Evolutionary conservation across 2,113 vertebrate species (phyloP).

Genomic region (Campylorhamphus procurvoides): DNA sequence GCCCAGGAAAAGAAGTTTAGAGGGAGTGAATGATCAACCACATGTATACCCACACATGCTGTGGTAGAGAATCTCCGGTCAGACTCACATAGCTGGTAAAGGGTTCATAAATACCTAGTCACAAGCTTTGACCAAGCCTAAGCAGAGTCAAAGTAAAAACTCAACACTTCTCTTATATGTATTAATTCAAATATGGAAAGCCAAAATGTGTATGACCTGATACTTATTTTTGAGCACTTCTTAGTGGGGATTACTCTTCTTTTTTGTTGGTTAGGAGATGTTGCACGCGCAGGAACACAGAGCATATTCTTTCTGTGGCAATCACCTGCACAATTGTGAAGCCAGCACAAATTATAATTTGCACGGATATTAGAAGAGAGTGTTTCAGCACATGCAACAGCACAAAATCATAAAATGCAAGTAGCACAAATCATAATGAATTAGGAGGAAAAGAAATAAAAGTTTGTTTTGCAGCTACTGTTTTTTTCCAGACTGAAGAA

Average conservation of each 20-base stretch:
- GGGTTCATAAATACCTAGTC: neutral
- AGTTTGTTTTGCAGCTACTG: neutral
- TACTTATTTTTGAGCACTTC: neutral
- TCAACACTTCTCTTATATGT: neutral
- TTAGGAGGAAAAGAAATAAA: neutral
- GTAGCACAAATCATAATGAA: constrained; percentile 29
- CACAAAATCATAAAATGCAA: neutral
- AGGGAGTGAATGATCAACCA: neutral
- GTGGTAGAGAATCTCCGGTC: neutral
- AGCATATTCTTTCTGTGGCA: neutral
- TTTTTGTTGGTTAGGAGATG: neutral
- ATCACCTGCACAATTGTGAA: neutral
- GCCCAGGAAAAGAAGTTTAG: neutral
- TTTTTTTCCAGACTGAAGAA: neutral
- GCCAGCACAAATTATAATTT: constrained; percentile 3
- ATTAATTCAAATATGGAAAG: neutral
- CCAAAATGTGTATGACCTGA: neutral
- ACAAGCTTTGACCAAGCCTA: neutral
- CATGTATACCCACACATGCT: accelerated
- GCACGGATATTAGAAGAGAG: neutral
- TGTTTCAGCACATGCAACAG: neutral
- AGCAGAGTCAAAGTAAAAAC: neutral
- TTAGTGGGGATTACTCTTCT: neutral
- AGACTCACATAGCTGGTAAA: neutral
- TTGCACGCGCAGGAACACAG: neutral